These are phyloP conservation scores for Drosophila histrio DNA, from an alignment of 2,888 invertebrate genomes.

Conservation along the genomic window DNA sequence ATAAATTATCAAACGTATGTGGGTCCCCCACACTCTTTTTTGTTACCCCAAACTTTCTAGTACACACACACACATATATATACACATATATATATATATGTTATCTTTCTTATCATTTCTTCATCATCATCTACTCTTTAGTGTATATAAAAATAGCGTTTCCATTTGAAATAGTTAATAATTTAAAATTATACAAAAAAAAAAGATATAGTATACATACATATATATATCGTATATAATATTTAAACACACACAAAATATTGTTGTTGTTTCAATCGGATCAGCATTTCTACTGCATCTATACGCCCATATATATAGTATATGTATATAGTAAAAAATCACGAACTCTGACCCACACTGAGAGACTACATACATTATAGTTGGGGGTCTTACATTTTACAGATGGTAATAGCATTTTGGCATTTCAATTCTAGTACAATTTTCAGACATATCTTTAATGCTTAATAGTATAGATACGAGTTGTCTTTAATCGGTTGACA, in stretches of 20 bases:
- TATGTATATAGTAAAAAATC: slow-evolving; percentile 38
- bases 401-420: slow-evolving; percentile 54
- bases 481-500: slow-evolving; percentile 29
- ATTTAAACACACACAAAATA: slow-evolving; percentile 41
- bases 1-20: slow-evolving; percentile 61
- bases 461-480: too few species aligned
- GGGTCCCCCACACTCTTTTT: slow-evolving; percentile 39
- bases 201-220: slow-evolving; percentile 15
- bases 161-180: slow-evolving; percentile 59
- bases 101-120: background rate
- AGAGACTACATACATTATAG: slow-evolving; percentile 43
- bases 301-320: background rate
- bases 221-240: too few species aligned
- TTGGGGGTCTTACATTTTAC: slow-evolving; percentile 35
- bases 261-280: slow-evolving; percentile 33
- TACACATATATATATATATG: slow-evolving; percentile 12
- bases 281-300: slow-evolving; percentile 15
- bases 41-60: slow-evolving; percentile 28
- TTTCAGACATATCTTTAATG: slow-evolving; percentile 26
- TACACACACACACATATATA: slow-evolving; percentile 32
- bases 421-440: slow-evolving; percentile 47
- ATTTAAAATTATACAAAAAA: slow-evolving; percentile 45
- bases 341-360: slow-evolving; percentile 33
- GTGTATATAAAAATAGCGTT: slow-evolving; percentile 68
- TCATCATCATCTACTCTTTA: slow-evolving; percentile 20